Percentiles rank a stretch among this genome's conserved stretches.
phyloP scores from a whole-genome alignment of 2,113 vertebrate species.

The Crocuta crocuta region DNA sequence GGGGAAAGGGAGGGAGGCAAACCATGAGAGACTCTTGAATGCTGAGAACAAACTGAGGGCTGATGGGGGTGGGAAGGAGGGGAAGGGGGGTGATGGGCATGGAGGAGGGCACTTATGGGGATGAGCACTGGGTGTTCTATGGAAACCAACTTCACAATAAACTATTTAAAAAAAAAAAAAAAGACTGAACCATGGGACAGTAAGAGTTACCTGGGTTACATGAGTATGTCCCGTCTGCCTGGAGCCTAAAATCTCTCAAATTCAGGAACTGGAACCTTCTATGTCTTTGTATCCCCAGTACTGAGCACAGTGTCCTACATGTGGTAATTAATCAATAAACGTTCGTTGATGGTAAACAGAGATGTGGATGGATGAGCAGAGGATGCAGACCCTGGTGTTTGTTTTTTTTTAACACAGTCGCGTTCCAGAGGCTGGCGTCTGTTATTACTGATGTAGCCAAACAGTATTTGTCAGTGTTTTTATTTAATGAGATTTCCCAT shows the following conservation, averaged over 20 bases:
- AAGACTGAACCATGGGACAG: background rate
- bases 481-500: conserved; percentile 66
- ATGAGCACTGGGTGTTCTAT: no score
- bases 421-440: background rate
- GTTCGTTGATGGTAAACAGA: background rate
- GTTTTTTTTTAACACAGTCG: background rate
- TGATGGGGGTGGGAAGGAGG: no score
- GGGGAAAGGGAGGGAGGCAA: no score
- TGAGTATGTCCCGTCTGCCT: background rate
- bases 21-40: no score
- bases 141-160: no score
- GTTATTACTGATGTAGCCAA: background rate
- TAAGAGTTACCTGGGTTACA: background rate
- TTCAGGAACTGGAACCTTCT: background rate
- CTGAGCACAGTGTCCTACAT: background rate
- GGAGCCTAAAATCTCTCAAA: background rate
- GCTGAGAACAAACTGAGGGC: no score
- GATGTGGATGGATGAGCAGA: fast-evolving
- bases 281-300: background rate
- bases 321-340: background rate
- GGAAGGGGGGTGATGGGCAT: no score
- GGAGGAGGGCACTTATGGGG: no score
- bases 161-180: no score
- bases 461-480: background rate
- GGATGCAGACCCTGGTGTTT: background rate